These are phyloP conservation scores for Bhutanitis thaidina DNA, from an alignment of 2,888 invertebrate species.

Conservation along the genomic window DNA sequence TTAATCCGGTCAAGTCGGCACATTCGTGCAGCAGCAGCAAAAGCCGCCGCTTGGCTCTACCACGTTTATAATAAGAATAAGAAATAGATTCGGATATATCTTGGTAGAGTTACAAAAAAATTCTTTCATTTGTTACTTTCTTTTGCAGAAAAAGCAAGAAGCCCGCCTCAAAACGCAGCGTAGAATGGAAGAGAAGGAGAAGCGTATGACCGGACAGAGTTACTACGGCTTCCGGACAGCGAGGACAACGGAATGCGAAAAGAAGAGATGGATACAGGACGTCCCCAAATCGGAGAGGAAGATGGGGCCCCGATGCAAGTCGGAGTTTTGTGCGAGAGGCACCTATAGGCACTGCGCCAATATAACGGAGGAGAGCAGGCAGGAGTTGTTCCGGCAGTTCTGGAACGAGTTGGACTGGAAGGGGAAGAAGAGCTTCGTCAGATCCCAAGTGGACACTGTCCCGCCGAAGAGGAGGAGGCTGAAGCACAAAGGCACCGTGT, in stretches of 20 bases:
- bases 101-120: too few species aligned
- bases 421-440: conserved; percentile 44
- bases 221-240: conserved; percentile 51
- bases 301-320: conserved; percentile 43
- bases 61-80: too few species aligned
- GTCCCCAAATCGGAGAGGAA: conserved; percentile 48
- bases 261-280: conserved; percentile 49
- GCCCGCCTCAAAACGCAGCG: conserved; percentile 36
- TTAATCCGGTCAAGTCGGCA: too few species aligned
- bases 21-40: too few species aligned
- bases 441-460: conserved; percentile 39
- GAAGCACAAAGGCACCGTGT: conserved; percentile 35
- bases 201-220: conserved; percentile 55
- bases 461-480: conserved; percentile 45
- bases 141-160: conserved; percentile 40
- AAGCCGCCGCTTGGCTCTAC: too few species aligned
- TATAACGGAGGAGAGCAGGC: conserved; percentile 37
- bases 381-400: conserved; percentile 44
- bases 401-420: conserved; percentile 55
- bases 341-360: conserved; percentile 33
- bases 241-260: conserved; percentile 25
- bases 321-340: conserved; percentile 40
- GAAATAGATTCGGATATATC: too few species aligned
- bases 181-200: conserved; percentile 45
- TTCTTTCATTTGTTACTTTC: too few species aligned